Percentiles rank a stretch among this genome's conserved stretches.
Conservation (phyloP, 2,797 vertebrate genomes). For the Coluber constrictor region DNA sequence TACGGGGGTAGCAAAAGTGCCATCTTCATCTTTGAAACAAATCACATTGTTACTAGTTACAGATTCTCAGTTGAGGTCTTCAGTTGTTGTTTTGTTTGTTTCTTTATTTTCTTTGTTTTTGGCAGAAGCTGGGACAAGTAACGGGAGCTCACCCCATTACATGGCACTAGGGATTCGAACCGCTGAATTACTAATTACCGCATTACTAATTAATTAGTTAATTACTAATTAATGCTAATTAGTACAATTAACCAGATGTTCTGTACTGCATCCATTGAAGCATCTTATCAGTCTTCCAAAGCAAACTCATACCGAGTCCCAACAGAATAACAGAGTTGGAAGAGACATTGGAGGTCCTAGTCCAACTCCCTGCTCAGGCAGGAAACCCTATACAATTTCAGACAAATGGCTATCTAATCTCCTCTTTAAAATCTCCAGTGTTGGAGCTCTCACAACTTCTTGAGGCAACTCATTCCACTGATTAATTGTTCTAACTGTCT, state of each 20-base stretch:
- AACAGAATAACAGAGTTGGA: not conserved
- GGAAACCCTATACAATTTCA: not conserved
- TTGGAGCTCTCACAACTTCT: not conserved
- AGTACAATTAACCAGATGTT: not conserved
- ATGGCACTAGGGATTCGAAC: too few relatives aligned
- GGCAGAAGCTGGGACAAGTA: too few relatives aligned
- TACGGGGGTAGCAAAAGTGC: too few relatives aligned
- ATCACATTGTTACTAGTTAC: too few relatives aligned
- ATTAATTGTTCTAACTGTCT: not conserved
- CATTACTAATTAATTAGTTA: too few relatives aligned
- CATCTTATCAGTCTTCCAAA: not conserved
- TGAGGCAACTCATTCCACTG: not conserved
- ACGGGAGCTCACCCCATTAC: too few relatives aligned
- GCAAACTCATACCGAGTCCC: not conserved
- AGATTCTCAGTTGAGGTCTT: too few relatives aligned
- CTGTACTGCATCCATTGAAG: not conserved
- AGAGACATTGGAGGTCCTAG: not conserved
- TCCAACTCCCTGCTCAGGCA: too few relatives aligned
- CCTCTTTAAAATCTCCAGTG: not conserved
- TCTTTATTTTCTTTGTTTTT: too few relatives aligned
- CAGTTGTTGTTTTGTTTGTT: too few relatives aligned
- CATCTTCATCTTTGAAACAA: too few relatives aligned
- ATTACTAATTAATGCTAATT: not conserved
- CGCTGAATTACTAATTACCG: too few relatives aligned
- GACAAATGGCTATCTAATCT: not conserved